Evolutionary conservation across 2,888 invertebrate species (phyloP), one percentile per base, ranked within the genome.

Genomic region (Emesis furor): DNA sequence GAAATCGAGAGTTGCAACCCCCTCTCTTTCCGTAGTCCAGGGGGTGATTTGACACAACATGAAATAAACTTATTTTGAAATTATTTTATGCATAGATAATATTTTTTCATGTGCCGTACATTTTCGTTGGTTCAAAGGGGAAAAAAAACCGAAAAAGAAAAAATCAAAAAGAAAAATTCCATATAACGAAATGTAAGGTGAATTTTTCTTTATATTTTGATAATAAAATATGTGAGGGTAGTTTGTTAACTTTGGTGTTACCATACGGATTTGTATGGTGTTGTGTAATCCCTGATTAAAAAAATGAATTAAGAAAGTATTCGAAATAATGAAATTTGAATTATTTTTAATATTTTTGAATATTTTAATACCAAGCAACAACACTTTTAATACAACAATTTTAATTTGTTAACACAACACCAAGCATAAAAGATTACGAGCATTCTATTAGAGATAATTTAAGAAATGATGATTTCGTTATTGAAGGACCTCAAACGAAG

Each of bases 371-470:
- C 59, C n/a, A n/a, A n/a, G n/a, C n/a, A n/a, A n/a, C n/a, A n/a
- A n/a, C n/a, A n/a, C n/a, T n/a, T n/a, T n/a, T n/a, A n/a, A n/a
- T n/a, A n/a, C n/a, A n/a, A n/a, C n/a, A n/a, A n/a, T n/a, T n/a
- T n/a, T n/a, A n/a, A n/a, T n/a, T n/a, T n/a, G n/a, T n/a, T n/a
- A n/a, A n/a, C n/a, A n/a, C 72, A 35, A 71, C 55, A 72, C 79
- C 79, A 51, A 71, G 62, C 42, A 75, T 79, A 69, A 79, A 79
- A 76, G 62, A 79, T 76, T 79, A 79, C 71, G 76, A 75, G 72
- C 76, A 75, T 71, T 67, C 39, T 67, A 69, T 75, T 17, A 30
- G 65, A 75, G 79, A 69, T 79, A 79, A 68, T 68, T 46, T 79
- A 79, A 68, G 68, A 62, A 30, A 76, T 42, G 72, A 75, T 59